Evolutionary conservation across 2,797 vertebrate genomes (phyloP), one percentile per base, ranked within the genome.

Genomic region (Spea hammondii): DNA sequence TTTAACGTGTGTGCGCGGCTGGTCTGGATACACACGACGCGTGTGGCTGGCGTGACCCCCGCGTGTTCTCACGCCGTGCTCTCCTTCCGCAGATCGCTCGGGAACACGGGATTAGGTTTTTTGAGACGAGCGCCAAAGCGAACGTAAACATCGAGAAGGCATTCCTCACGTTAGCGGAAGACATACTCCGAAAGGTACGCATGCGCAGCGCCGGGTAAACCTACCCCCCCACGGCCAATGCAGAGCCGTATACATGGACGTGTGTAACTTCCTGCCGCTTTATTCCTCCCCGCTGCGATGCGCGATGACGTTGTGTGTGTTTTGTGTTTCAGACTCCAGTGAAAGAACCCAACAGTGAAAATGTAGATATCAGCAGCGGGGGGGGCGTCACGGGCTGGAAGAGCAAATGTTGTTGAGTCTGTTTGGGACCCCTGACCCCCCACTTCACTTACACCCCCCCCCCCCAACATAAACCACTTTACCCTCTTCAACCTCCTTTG

Each of bases 291-390:
- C 32, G 32, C 32, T 32, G 32, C 2, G 32, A 32, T 32, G 32
- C 32, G 32, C 1, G 32, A 11, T 7, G 6, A 53, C 13, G 4
- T 59, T 64, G 0, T 6, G n/a, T 45, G 5, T 66, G 4, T 85
- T 47, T 77, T 88, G 80, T 86, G 2, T 88, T 88, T 1, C 93
- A 99, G 96, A 98, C 97, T 84, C 97, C 96, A 64, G 96, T 97
- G 93, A 99, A 98, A 96, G 97, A 99, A 92, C 95, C 97, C 91
- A 98, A 98, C 96, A 98, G 95, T 94, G 97, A 98, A 94, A 98
- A 99, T 77, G 96, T 98, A 84, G 96, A 98, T 91, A 98, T 99
- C 95, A 97, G 92, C 95, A 96, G 93, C 50, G 95, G 95, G 59
- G 92, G 95, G 6, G 97, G 97, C 87, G 96, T 96, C 90, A 95